Percentiles rank a stretch among this genome's conserved stretches.
These are phyloP conservation scores for Eremobia ochroleuca DNA, from an alignment of 2,888 invertebrate species.

Conservation along the genomic window DNA sequence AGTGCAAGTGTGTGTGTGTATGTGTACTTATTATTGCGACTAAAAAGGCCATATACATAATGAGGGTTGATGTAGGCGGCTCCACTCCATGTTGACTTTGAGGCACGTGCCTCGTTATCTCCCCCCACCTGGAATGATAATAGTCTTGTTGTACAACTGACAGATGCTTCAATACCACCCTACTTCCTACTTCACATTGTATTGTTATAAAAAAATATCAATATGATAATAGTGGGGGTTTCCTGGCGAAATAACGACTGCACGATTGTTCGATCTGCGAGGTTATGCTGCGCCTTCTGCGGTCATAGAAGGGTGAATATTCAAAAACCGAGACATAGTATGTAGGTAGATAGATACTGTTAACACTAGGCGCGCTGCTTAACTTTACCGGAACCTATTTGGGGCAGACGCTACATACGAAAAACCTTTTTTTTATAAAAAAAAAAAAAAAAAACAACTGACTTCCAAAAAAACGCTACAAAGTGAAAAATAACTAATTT, in stretches of 20 bases:
- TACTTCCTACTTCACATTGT: slow-evolving; percentile 36
- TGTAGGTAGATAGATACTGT: neutral
- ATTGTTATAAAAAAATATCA: slow-evolving; percentile 27
- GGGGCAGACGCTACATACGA: no score
- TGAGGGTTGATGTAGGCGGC: slow-evolving; percentile 34
- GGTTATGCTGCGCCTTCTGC: neutral
- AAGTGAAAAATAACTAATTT: no score
- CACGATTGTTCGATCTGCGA: neutral
- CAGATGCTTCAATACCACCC: slow-evolving; percentile 55
- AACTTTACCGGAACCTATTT: no score
- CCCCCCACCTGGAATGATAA: slow-evolving; percentile 36
- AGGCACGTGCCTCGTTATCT: slow-evolving; percentile 52
- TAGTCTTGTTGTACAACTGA: slow-evolving; percentile 42
- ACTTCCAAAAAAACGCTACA: no score
- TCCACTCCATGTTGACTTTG: slow-evolving; percentile 26
- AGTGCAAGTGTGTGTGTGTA: neutral
- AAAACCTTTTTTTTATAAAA: no score
- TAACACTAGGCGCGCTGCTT: no score
- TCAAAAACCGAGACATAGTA: neutral
- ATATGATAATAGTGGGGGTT: slow-evolving; percentile 3
- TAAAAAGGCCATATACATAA: neutral
- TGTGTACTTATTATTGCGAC: neutral
- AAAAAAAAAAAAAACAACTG: no score
- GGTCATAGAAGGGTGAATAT: neutral
- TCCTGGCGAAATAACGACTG: neutral